Evolutionary conservation across 1,140 invertebrate species (phyloP).

Genomic region (Battus philenor): DNA sequence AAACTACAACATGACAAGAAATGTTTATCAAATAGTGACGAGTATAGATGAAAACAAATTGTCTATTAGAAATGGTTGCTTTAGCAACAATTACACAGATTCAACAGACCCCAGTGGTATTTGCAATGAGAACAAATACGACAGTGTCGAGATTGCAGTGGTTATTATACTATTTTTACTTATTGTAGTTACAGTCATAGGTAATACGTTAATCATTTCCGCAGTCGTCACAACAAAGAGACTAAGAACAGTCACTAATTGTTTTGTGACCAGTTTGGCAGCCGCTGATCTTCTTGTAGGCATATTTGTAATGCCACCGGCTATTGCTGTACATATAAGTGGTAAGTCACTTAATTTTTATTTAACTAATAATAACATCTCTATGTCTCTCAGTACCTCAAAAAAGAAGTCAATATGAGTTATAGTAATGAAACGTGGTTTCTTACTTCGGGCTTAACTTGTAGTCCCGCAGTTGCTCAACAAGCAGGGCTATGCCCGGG

Average conservation of each 20-base stretch:
- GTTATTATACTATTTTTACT: slow-evolving; percentile 76
- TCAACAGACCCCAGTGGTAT: slow-evolving; percentile 18
- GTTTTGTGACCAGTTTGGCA: slow-evolving; percentile 94
- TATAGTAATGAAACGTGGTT: too few relatives aligned
- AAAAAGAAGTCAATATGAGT: too few relatives aligned
- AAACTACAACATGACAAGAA: slow-evolving; percentile 32
- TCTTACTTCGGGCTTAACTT: too few relatives aligned
- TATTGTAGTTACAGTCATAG: slow-evolving; percentile 82
- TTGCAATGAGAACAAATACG: slow-evolving; percentile 36
- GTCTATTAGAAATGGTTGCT: slow-evolving; percentile 11
- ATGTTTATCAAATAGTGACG: slow-evolving; percentile 33
- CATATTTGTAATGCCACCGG: slow-evolving; percentile 95
- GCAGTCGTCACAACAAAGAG: slow-evolving; percentile 94
- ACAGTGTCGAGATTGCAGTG: slow-evolving; percentile 54
- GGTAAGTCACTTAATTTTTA: slow-evolving; percentile 78
- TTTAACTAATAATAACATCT: too few relatives aligned
- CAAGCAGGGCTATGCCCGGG: too few relatives aligned
- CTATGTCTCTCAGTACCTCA: too few relatives aligned
- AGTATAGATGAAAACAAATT: slow-evolving; percentile 25
- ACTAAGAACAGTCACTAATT: slow-evolving; percentile 94
- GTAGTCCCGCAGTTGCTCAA: too few relatives aligned
- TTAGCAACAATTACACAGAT: slow-evolving; percentile 20
- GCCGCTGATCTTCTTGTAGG: slow-evolving; percentile 94
- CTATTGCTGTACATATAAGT: slow-evolving; percentile 83
- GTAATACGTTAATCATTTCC: slow-evolving; percentile 93